A percentile compares a stretch with the other conserved stretches of the same genome.
Evolutionary conservation across 1,140 invertebrate species (phyloP).

Genomic region (Pseudomyrmex concolor): DNA sequence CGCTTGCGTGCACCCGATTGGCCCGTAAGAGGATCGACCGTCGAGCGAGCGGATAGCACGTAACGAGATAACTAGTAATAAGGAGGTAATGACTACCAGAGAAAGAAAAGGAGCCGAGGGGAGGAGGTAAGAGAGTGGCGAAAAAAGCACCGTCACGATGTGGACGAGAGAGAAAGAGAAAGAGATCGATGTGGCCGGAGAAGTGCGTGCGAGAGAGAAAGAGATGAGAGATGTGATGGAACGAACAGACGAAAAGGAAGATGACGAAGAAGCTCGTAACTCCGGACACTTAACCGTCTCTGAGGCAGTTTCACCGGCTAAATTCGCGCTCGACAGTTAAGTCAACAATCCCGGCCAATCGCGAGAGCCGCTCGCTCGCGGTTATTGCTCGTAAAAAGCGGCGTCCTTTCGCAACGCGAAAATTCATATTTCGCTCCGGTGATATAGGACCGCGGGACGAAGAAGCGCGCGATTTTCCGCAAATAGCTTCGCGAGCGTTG

Average conservation of each 20-base stretch:
- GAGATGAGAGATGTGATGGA: not conserved
- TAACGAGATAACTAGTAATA: constrained; percentile 81
- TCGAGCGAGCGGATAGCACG: constrained; percentile 68
- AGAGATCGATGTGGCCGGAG: constrained; percentile 25
- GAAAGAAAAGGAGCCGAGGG: constrained; percentile 40
- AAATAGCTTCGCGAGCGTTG: not conserved
- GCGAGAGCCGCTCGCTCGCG: constrained; percentile 53
- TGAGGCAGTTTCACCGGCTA: constrained; percentile 73
- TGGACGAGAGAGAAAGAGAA: constrained; percentile 41
- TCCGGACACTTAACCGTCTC: constrained; percentile 72
- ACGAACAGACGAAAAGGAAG: not conserved
- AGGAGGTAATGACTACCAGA: constrained; percentile 77
- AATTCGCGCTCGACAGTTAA: constrained; percentile 75
- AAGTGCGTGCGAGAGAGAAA: not conserved
- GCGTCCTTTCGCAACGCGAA: constrained; percentile 65
- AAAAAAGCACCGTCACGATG: constrained; percentile 31
- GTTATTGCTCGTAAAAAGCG: constrained; percentile 77
- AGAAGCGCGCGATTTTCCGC: not conserved
- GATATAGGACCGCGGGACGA: not conserved
- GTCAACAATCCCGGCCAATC: constrained; percentile 77
- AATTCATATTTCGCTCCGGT: constrained; percentile 68
- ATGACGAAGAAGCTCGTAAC: constrained; percentile 66
- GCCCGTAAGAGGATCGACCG: constrained; percentile 55
- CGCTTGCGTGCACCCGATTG: constrained; percentile 56
- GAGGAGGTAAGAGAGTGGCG: constrained; percentile 1